phyloP scores from a whole-genome alignment of 2,113 vertebrate genomes.

The Oriolus oriolus region DNA sequence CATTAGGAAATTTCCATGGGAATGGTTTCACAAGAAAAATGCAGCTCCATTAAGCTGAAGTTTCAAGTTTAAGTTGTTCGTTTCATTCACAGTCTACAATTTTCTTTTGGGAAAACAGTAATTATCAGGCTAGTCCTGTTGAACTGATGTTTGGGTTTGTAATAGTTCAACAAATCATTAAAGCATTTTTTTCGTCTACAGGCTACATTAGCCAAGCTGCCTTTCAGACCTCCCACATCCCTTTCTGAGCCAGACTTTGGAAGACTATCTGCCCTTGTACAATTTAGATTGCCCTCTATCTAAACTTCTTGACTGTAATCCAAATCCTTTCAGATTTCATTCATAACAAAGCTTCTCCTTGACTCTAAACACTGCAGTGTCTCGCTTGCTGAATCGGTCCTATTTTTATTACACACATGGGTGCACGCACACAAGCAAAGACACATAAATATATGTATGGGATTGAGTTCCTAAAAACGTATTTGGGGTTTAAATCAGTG shows the following conservation, averaged over 20 bases:
- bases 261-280: not conserved
- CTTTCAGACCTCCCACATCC: not conserved
- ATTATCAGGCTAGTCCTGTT: not conserved
- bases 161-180: not conserved
- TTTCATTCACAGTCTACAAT: not conserved
- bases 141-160: constrained; percentile 7
- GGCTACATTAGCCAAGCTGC: not conserved
- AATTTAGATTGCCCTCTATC: not conserved
- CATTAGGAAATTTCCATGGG: not conserved
- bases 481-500: not conserved
- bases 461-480: not conserved
- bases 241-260: not conserved
- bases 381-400: not conserved
- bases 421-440: fast-evolving
- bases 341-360: not conserved
- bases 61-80: not conserved
- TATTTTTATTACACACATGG: not conserved
- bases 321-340: not conserved
- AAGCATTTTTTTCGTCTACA: not conserved
- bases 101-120: not conserved
- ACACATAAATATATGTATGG: not conserved
- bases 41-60: not conserved
- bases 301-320: not conserved
- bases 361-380: not conserved
- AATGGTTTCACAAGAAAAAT: not conserved